A percentile compares a stretch with the other conserved stretches of the same genome.
Conservation (phyloP, 2,113 vertebrate genomes). For the Ammodytes marinus region DNA sequence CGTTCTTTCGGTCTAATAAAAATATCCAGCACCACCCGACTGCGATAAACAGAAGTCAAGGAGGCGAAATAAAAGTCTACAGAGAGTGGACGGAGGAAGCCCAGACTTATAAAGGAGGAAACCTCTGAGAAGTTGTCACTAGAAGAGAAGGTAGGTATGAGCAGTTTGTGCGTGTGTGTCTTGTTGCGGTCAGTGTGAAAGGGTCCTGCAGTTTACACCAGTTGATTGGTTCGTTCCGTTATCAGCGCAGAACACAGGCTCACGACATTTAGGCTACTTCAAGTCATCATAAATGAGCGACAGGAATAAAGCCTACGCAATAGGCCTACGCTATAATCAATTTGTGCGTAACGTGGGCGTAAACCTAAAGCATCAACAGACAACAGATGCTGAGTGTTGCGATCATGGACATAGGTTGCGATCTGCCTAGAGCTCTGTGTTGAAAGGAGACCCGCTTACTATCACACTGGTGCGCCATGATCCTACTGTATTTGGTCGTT, state of each 20-base stretch:
- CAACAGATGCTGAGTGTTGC: too few species aligned
- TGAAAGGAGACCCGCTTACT: too few species aligned
- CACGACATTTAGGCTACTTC: background rate
- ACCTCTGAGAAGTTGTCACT: background rate
- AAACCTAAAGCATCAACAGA: background rate
- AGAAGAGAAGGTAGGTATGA: slow-evolving; percentile 30
- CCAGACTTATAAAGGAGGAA: background rate
- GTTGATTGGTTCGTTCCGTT: too few species aligned
- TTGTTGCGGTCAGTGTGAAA: background rate
- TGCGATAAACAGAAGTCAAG: background rate
- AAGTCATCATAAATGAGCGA: background rate
- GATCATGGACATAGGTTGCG: too few species aligned
- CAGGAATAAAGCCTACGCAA: background rate
- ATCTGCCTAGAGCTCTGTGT: background rate
- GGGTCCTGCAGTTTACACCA: background rate
- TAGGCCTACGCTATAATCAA: background rate
- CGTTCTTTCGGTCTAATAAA: background rate
- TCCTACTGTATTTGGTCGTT: too few species aligned
- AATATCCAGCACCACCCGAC: background rate
- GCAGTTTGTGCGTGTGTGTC: background rate
- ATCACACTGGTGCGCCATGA: too few species aligned
- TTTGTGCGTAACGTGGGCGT: background rate
- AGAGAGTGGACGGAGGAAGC: slow-evolving; percentile 5
- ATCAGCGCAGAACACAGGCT: background rate
- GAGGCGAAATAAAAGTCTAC: background rate